Percentiles rank a stretch among this genome's conserved stretches.
These are phyloP conservation scores for Clamator glandarius DNA, from an alignment of 2,797 vertebrate species.

Conservation along the genomic window DNA sequence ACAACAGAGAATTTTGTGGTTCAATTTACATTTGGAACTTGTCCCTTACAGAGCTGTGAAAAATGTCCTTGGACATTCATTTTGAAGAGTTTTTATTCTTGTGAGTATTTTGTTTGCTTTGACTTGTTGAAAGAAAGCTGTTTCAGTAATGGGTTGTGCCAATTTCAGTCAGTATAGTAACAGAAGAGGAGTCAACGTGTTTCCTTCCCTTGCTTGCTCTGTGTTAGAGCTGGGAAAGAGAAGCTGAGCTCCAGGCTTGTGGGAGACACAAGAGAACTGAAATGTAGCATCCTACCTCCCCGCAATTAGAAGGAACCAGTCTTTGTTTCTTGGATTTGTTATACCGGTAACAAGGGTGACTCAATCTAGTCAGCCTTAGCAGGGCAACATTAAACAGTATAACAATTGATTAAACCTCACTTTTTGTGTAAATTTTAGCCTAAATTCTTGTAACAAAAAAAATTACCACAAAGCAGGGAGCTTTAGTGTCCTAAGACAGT, in stretches of 20 bases:
- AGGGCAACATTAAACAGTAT: constrained; percentile 15
- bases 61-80: too few species aligned
- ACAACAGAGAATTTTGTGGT: too few species aligned
- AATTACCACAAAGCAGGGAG: neutral
- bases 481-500: neutral
- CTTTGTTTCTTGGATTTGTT: constrained; percentile 9
- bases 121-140: neutral
- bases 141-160: neutral
- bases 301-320: neutral
- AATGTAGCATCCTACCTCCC: neutral
- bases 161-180: neutral
- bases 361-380: constrained; percentile 6
- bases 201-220: neutral
- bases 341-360: neutral
- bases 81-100: neutral
- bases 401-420: constrained; percentile 5
- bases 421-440: constrained; percentile 36
- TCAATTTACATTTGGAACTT: too few species aligned
- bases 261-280: neutral
- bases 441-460: constrained; percentile 20
- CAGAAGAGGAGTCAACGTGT: neutral
- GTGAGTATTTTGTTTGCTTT: neutral
- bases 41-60: too few species aligned
- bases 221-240: neutral
- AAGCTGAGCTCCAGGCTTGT: neutral